These are phyloP conservation scores for Ia io DNA, from an alignment of 2,113 vertebrate species.

Conservation along the genomic window DNA sequence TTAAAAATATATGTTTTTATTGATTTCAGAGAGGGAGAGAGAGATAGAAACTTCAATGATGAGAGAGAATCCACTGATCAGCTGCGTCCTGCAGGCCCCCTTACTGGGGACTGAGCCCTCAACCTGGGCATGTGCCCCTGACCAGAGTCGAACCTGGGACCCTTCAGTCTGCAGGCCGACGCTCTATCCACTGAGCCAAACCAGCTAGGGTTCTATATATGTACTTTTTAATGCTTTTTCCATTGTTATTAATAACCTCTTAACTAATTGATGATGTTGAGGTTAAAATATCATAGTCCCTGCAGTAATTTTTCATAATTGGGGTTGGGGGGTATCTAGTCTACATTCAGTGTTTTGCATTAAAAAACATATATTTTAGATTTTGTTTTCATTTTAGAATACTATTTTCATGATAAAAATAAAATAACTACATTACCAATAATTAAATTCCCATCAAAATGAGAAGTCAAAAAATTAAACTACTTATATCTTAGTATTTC, in stretches of 20 bases:
- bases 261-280: background rate
- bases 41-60: too few species aligned
- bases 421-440: background rate
- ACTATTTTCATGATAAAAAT: conserved; percentile 16
- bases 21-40: too few species aligned
- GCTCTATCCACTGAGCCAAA: too few species aligned
- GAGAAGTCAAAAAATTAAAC: conserved; percentile 45
- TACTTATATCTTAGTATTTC: background rate
- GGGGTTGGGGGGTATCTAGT: background rate
- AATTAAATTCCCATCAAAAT: background rate
- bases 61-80: too few species aligned
- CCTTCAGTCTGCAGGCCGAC: too few species aligned
- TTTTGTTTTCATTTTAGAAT: conserved; percentile 42
- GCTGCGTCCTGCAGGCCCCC: too few species aligned
- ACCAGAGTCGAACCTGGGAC: too few species aligned
- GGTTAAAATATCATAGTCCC: background rate
- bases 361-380: background rate
- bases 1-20: too few species aligned
- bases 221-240: background rate
- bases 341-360: background rate
- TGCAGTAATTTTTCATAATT: background rate
- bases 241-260: conserved; percentile 21
- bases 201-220: background rate
- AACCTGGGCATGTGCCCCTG: too few species aligned
- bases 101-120: too few species aligned